These are phyloP conservation scores for Sinhomidia bicolor DNA, from an alignment of 2,888 invertebrate genomes.

Conservation along the genomic window DNA sequence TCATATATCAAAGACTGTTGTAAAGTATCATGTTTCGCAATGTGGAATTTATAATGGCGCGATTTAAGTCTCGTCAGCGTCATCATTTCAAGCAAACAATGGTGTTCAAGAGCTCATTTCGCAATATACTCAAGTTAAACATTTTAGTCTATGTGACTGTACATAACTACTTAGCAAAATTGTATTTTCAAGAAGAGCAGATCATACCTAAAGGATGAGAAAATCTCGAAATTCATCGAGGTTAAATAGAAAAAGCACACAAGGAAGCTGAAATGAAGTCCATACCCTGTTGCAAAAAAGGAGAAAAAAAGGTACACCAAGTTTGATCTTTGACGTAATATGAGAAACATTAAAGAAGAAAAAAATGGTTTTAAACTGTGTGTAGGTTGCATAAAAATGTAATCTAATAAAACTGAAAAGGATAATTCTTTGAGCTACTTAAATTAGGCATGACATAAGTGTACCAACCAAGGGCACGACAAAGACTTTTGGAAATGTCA, in stretches of 20 bases:
- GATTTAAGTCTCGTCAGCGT: not conserved
- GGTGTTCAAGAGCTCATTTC: not conserved
- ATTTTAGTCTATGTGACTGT: not conserved
- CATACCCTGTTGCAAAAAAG: constrained; percentile 64
- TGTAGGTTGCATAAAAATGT: not conserved
- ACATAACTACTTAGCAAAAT: not conserved
- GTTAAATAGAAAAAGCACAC: constrained; percentile 75
- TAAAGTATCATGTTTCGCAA: not conserved
- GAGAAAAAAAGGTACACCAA: not conserved
- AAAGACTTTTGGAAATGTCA: constrained; percentile 66
- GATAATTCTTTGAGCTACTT: no score
- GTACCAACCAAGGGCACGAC: constrained; percentile 68
- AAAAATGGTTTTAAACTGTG: not conserved
- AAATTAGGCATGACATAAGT: no score
- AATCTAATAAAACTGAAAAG: not conserved
- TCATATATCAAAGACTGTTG: not conserved
- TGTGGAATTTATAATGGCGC: not conserved
- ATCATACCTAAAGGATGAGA: constrained; percentile 65
- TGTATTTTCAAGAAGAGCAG: not conserved
- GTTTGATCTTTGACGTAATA: not conserved
- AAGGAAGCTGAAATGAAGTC: constrained; percentile 71
- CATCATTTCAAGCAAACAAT: not conserved
- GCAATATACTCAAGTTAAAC: not conserved
- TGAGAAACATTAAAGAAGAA: not conserved
- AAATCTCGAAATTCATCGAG: constrained; percentile 76